Base-by-base conservation (phyloP, 2,888 invertebrate species). In the Cecidostiba fungosa region DNA sequence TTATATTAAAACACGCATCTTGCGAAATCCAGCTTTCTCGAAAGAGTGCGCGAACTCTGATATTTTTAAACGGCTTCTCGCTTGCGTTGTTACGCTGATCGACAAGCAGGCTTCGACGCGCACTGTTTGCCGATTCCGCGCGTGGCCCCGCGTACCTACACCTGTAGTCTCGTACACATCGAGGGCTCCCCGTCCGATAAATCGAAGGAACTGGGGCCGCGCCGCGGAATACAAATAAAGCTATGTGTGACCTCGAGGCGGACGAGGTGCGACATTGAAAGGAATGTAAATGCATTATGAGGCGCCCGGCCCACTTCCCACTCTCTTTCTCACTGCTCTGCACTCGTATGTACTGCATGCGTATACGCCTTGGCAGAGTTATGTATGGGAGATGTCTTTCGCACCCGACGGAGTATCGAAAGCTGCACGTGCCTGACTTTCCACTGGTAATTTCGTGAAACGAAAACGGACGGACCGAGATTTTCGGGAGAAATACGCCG, bases 221-320 rank as follows among this genome's bases (percentile, higher is more conserved):
- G 50, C 32, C 72, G 62, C 47, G 62, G 85, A 88, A 88, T 88
- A 89, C 88, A 87, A 89, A 89, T 88, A 87, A 86, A 87, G 86
- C 86, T 43, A 29, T 10, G 59, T 36, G 90, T 90, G 92, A 91
- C 91, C 92, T 92, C 91, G 88, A 89, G 78, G 88, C 89, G 88
- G 86, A 86, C 86, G 85, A 87, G 89, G 89, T 89, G 88, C 91
- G 92, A 92, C 92, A 92, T 92, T 92, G 92, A 92, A 92, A 92
- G 90, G 92, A 92, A 92, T 92, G 91, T 89, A 90, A 91, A 91
- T 92, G 90, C 90, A 89, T 90, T 90, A 91, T 90, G 90, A 86
- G 86, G 82, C 82, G 87, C 80, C 86, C 90, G 90, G 89, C 90
- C 91, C 90, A 92, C 89, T 91, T 91, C 89, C 87, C 84, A 81